phyloP scores from a whole-genome alignment of 2,113 vertebrate species.

The Lycocorax pyrrhopterus region DNA sequence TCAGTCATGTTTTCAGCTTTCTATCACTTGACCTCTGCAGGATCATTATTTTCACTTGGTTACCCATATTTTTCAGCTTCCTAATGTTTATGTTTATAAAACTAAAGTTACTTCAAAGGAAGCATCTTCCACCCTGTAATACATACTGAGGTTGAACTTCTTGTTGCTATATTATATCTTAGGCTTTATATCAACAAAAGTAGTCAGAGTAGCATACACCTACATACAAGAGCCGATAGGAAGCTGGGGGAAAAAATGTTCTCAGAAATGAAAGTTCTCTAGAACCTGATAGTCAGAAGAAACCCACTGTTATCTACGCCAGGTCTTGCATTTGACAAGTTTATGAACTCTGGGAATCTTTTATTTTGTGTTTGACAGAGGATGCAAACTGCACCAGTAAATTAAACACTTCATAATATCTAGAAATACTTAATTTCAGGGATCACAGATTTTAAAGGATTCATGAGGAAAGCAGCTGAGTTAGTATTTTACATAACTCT shows the following conservation, averaged over 20 bases:
- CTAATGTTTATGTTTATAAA: background rate
- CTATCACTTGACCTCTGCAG: background rate
- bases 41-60: background rate
- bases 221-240: background rate
- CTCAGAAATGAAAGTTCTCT: background rate
- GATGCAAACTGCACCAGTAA: background rate
- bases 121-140: background rate
- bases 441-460: background rate
- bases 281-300: background rate
- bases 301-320: background rate
- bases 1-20: background rate
- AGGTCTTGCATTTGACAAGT: background rate
- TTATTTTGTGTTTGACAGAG: background rate
- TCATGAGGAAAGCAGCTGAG: background rate
- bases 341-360: background rate
- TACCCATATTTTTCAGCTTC: background rate
- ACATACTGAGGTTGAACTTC: background rate
- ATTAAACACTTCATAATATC: background rate
- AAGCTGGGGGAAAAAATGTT: fast-evolving
- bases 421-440: conserved; percentile 10
- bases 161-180: background rate
- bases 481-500: background rate
- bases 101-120: background rate
- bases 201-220: background rate
- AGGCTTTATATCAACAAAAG: background rate